Evolutionary conservation across 2,113 vertebrate species (phyloP).

Genomic region (Triplophysa tibetana): DNA sequence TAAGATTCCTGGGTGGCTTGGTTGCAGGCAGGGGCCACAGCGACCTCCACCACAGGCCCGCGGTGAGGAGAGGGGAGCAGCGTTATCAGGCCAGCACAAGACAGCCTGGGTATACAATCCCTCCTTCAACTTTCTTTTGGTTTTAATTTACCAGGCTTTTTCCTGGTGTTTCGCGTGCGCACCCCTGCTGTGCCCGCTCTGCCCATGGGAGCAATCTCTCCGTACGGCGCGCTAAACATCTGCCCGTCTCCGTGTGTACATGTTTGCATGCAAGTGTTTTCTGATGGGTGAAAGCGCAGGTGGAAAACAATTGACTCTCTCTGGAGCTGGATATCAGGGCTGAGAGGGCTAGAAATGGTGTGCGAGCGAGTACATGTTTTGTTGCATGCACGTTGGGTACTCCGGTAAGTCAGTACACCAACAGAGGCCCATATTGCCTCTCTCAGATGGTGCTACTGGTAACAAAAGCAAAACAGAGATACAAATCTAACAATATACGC

Average conservation of each 20-base stretch:
- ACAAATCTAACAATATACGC: conserved; percentile 42
- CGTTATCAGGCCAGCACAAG: conserved; percentile 75
- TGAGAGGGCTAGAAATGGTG: conserved; percentile 3
- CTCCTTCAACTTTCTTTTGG: conserved; percentile 32
- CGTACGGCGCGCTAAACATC: conserved; percentile 8
- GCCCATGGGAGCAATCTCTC: conserved; percentile 37
- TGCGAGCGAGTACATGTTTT: conserved; percentile 24
- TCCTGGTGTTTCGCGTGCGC: neutral
- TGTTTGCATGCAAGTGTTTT: conserved; percentile 18
- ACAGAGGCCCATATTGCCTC: neutral
- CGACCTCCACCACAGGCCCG: conserved; percentile 57
- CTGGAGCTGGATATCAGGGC: neutral
- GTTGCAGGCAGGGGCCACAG: conserved; percentile 58
- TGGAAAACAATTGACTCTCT: conserved; percentile 25
- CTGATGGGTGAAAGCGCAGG: neutral
- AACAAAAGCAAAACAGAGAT: conserved; percentile 19
- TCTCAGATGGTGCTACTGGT: conserved; percentile 19
- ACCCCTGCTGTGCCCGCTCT: neutral
- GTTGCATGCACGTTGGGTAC: too few relatives aligned
- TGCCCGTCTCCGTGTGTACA: conserved; percentile 22
- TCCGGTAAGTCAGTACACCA: neutral
- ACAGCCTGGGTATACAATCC: conserved; percentile 64
- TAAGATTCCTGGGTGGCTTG: conserved; percentile 80
- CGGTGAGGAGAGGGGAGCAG: conserved; percentile 58
- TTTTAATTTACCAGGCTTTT: conserved; percentile 10